Conservation (phyloP, 2,113 vertebrate genomes). For the Fulmarus glacialis region DNA sequence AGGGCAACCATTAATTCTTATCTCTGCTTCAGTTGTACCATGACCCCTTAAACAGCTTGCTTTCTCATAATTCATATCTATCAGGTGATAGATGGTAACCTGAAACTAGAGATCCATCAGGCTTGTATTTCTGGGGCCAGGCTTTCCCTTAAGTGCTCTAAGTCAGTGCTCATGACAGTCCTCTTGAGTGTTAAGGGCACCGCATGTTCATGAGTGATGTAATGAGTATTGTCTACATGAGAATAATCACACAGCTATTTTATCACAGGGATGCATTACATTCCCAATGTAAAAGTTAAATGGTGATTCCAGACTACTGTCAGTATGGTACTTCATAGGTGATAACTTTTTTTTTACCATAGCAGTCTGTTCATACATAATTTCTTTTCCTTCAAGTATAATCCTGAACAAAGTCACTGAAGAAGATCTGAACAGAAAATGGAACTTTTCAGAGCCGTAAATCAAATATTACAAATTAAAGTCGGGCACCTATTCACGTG, state of each 20-base stretch:
- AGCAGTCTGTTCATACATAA: neutral
- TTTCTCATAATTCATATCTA: neutral
- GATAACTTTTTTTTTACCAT: neutral
- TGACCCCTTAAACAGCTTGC: neutral
- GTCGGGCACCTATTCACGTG: neutral
- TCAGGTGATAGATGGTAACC: neutral
- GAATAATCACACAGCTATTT: neutral
- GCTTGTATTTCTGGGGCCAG: neutral
- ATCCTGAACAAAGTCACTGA: neutral
- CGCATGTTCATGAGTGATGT: neutral
- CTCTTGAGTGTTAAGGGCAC: neutral
- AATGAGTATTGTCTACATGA: neutral
- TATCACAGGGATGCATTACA: neutral
- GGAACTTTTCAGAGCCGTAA: neutral
- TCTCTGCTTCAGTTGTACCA: neutral
- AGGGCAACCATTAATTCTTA: neutral
- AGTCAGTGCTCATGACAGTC: neutral
- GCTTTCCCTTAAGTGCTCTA: constrained; percentile 6
- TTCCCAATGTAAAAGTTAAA: neutral
- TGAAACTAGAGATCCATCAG: neutral
- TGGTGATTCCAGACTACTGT: neutral
- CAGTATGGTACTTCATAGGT: neutral
- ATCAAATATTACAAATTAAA: neutral
- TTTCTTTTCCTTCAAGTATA: neutral
- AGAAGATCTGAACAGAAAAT: neutral